Base-by-base conservation (phyloP, 2,113 vertebrate genomes). In the Psophia crepitans region DNA sequence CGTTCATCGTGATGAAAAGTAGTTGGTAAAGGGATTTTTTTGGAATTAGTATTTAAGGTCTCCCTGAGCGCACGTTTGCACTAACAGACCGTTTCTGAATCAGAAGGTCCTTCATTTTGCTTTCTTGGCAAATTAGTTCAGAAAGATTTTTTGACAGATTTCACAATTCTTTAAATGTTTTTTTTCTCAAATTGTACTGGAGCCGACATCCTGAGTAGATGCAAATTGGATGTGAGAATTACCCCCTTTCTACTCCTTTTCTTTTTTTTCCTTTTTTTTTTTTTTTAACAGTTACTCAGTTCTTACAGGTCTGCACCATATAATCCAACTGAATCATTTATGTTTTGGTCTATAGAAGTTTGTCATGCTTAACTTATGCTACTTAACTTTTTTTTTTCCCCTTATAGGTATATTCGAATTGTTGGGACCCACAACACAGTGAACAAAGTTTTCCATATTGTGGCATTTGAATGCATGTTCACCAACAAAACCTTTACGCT, bases 361-460 rank as follows among this genome's bases (percentile, higher is more conserved):
- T 37, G 11, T 82, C 44, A 18, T 91, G 17, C 53, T 88, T 89
- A 95, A 92, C 39, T 87, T 32, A 33, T 58, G 35, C 32, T 94
- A 73, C 57, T 63, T 93, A 39, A 21, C 8, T 35, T 89, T 69
- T 94, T 73, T 64, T 71, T 14, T 57, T 20, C 5, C 5, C 8
- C 5, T 43, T 58, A 4, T 95, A 99, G 99, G 97, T 99, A 99
- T 78, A 98, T 99, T 94, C 99, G 99, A 95, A 99, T 99, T 51
- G 99, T 99, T 84, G 99, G 99, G 56, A 99, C 99, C 21, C 99
- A 99, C 97, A 99, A 99, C 97, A 99, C 99, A 2, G 99, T 99
- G 95, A 99, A 99, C 98, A 99, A 99, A 98, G 99, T 99, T 92
- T 99, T 99, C 97, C 99, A 99, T 93, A 98, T 99, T 37, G 99